phyloP scores from a whole-genome alignment of 2,888 invertebrate species.

The Lobophora halterata region DNA sequence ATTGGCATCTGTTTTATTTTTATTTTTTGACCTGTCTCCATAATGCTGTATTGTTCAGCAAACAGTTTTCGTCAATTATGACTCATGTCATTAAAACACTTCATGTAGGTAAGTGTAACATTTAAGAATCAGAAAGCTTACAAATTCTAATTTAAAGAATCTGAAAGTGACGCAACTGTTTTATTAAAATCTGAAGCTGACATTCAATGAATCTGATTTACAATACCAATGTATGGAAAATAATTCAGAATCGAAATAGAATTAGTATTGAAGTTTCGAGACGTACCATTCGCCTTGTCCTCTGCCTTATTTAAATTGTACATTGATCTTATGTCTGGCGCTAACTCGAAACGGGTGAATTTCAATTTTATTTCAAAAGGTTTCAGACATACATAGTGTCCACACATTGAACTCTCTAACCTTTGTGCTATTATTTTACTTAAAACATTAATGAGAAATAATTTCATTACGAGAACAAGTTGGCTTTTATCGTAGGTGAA shows the following conservation, averaged over 20 bases:
- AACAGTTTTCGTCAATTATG: no score
- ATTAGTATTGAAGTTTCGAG: constrained; percentile 20
- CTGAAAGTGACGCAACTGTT: no score
- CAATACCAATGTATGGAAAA: constrained; percentile 7
- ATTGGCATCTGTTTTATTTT: constrained; percentile 25
- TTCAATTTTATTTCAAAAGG: constrained; percentile 32
- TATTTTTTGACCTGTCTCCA: neutral
- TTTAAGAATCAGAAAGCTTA: neutral
- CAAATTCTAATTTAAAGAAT: neutral
- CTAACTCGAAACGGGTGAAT: constrained; percentile 34
- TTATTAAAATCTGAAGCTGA: neutral
- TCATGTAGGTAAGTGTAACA: no score
- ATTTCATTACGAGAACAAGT: constrained; percentile 13
- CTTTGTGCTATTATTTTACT: constrained; percentile 9
- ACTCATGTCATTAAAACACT: no score
- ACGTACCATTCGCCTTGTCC: constrained; percentile 19
- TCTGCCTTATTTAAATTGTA: constrained; percentile 27
- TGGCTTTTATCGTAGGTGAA: constrained; percentile 8
- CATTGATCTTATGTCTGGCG: constrained; percentile 27
- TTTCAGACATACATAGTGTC: constrained; percentile 24
- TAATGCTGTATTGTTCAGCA: no score
- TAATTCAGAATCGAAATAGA: constrained; percentile 12
- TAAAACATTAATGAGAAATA: constrained; percentile 6
- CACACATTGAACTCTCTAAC: constrained; percentile 20
- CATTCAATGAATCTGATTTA: constrained; percentile 3